Base-by-base conservation (phyloP, 1,140 invertebrate species). In the Zeugodacus cucurbitae region DNA sequence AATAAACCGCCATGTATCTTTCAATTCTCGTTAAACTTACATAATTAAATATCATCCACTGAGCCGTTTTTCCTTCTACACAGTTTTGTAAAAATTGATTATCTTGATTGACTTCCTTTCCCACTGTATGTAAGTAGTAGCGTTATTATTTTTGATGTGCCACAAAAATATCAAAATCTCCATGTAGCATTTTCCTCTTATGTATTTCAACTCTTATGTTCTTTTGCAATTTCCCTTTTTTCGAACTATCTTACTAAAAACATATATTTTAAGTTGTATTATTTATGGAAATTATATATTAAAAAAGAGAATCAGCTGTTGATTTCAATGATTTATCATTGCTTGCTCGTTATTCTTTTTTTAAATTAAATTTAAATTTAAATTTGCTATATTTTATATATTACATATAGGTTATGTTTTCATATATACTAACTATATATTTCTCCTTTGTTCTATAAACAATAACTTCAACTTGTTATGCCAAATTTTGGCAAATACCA, bases 161-260 rank as follows among this genome's bases (percentile, higher is more conserved):
- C n/a, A n/a, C 44, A 14, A 54, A 54, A 54, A 54, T 54, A 4
- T 54, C 14, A 4, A 29, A 82, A 82, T 82, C 34, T 48, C 74
- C 41, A 20, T 22, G 37, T 82, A 82, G 74, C 26, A 48, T 29
- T 48, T 54, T 48, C 41, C 26, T 48, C 44, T 78, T 26, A 3
- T 48, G 17, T 54, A 29, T 82, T 29, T 34, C 48, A 7, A 14
- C 48, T 54, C 48, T 7, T n/a, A n/a, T n/a, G 48, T 54, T 54
- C 34, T 70, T 82, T 82, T 48, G 26, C 26, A 48, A 48, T 82
- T 17, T 54, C n/a, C 41, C 41, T 82, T 82, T 74, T 82, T 82
- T 48, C 74, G 41, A 48, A 82, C 74, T 82, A 82, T 82, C 74
- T 74, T 82, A 82, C 74, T 82, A 82, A 82, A 82, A 82, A 41